Percentiles rank a stretch among this genome's conserved stretches.
Conservation (phyloP, 2,888 invertebrate genomes). For the Harpagoxenus sublaevis region DNA sequence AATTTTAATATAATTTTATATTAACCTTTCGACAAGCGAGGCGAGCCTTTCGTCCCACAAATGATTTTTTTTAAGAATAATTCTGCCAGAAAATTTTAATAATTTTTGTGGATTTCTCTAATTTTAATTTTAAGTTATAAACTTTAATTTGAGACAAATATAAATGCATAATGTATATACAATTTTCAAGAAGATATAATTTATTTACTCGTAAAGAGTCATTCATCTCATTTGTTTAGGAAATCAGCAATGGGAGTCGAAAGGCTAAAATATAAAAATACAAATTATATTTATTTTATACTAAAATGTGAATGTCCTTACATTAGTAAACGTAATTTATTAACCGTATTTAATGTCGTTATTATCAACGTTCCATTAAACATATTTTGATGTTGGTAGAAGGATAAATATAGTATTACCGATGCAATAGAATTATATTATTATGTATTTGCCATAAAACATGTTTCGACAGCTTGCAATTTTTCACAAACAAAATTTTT, state of each 20-base stretch:
- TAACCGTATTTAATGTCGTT: not conserved
- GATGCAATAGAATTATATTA: not conserved
- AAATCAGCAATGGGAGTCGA: too few relatives aligned
- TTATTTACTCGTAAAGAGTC: too few relatives aligned
- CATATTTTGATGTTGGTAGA: not conserved
- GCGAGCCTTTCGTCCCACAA: too few relatives aligned
- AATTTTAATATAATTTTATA: not conserved
- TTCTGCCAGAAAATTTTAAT: too few relatives aligned
- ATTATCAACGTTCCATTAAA: not conserved
- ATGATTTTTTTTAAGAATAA: too few relatives aligned
- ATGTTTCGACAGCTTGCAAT: not conserved
- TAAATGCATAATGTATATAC: too few relatives aligned
- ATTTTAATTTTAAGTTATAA: too few relatives aligned
- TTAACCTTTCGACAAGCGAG: too few relatives aligned
- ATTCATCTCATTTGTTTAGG: too few relatives aligned
- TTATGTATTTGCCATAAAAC: not conserved
- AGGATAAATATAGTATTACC: not conserved
- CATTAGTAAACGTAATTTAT: not conserved
- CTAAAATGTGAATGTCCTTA: not conserved
- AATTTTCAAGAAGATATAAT: too few relatives aligned
- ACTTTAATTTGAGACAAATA: too few relatives aligned
- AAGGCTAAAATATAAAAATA: not conserved
- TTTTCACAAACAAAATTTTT: slow-evolving; percentile 6
- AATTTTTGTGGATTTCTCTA: too few relatives aligned
- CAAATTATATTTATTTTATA: not conserved